Percentiles rank a stretch among this genome's conserved stretches.
These are phyloP conservation scores for Octopus bimaculoides DNA, from an alignment of 1,140 invertebrate genomes.

Conservation along the genomic window DNA sequence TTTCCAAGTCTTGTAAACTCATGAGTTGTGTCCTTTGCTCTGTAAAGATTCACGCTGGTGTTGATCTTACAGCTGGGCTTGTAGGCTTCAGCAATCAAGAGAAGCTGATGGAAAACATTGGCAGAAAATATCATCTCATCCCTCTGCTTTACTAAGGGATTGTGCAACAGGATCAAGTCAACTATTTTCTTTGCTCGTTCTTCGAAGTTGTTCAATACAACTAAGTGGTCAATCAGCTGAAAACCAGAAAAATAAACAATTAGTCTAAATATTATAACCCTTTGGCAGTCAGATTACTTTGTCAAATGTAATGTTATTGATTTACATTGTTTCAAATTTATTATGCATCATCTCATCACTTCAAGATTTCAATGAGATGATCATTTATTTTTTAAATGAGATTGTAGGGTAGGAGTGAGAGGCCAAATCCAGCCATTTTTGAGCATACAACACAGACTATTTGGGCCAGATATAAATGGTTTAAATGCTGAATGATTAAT, in stretches of 20 bases:
- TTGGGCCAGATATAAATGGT: too few relatives aligned
- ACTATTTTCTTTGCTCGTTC: constrained; percentile 22
- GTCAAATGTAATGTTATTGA: too few relatives aligned
- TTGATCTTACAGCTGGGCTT: constrained; percentile 17
- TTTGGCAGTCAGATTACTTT: too few relatives aligned
- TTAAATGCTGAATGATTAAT: too few relatives aligned
- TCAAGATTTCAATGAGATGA: too few relatives aligned
- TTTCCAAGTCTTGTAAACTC: constrained; percentile 23
- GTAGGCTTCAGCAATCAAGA: constrained; percentile 34
- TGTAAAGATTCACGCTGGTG: constrained; percentile 27
- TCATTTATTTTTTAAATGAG: too few relatives aligned
- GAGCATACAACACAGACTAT: too few relatives aligned
- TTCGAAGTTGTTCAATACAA: constrained; percentile 35
- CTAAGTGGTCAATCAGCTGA: constrained; percentile 61
- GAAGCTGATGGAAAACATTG: constrained; percentile 30
- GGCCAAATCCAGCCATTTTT: too few relatives aligned
- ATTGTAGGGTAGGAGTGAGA: too few relatives aligned
- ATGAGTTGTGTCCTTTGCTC: constrained; percentile 20
- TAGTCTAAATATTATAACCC: too few relatives aligned
- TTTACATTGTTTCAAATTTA: too few relatives aligned
- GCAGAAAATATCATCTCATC: constrained; percentile 24
- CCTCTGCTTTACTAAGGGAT: constrained; percentile 14
- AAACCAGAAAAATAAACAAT: not conserved
- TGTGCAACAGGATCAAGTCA: constrained; percentile 24
- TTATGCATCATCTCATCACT: too few relatives aligned